These are phyloP conservation scores for Oncorhynchus nerka DNA, from an alignment of 2,113 vertebrate species.

Conservation along the genomic window DNA sequence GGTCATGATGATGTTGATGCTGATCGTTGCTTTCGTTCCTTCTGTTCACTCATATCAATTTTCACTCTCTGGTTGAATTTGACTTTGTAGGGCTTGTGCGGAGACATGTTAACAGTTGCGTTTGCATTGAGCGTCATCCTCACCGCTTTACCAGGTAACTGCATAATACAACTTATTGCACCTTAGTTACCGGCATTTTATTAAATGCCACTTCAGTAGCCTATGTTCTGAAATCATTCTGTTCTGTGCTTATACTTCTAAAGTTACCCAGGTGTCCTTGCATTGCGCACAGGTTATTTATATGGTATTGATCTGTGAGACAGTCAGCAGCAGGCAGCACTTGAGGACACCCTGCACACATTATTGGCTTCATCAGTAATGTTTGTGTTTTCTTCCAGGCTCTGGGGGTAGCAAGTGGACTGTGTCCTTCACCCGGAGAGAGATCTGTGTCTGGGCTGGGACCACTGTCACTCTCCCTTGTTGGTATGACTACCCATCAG, in stretches of 20 bases:
- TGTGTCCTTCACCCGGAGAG: constrained; percentile 70
- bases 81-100: constrained; percentile 49
- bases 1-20: not conserved
- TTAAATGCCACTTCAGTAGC: not conserved
- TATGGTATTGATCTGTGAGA: constrained; percentile 71
- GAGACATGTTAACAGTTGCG: constrained; percentile 69
- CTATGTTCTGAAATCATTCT: not conserved
- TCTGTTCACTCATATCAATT: not conserved
- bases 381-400: not conserved
- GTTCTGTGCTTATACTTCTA: constrained; percentile 11
- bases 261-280: constrained; percentile 64
- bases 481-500: constrained; percentile 72
- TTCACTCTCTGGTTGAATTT: constrained; percentile 26
- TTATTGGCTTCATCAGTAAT: not conserved
- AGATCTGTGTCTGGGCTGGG: constrained; percentile 76
- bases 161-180: not conserved
- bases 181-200: not conserved
- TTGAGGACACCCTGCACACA: constrained; percentile 23
- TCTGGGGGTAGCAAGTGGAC: constrained; percentile 61
- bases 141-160: constrained; percentile 64
- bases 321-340: constrained; percentile 43
- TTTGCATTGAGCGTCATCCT: constrained; percentile 63
- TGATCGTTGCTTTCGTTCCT: not conserved
- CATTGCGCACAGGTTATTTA: constrained; percentile 67
- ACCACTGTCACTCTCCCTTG: constrained; percentile 74